Percentiles rank a stretch among this genome's conserved stretches.
These are phyloP conservation scores for Ormyrus rosae DNA, from an alignment of 2,888 invertebrate species.

Conservation along the genomic window DNA sequence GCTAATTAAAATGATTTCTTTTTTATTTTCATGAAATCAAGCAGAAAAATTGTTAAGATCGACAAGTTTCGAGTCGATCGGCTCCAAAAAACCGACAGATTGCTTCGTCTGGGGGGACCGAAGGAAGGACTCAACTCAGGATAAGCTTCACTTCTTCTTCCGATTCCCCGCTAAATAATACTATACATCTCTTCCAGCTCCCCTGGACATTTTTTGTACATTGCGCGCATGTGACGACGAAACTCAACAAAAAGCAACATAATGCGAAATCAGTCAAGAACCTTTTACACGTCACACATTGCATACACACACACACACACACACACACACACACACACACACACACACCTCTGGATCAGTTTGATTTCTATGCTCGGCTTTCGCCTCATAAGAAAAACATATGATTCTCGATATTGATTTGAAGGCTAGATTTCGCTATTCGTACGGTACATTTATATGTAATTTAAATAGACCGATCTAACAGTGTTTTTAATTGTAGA, in stretches of 20 bases:
- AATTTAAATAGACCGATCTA: slow-evolving; percentile 52
- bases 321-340: too few species aligned
- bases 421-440: slow-evolving; percentile 22
- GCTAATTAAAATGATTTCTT: slow-evolving; percentile 22
- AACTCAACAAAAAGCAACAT: slow-evolving; percentile 2
- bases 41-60: slow-evolving; percentile 51
- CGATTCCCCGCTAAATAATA: slow-evolving; percentile 41
- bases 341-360: slow-evolving; percentile 27
- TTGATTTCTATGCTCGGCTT: slow-evolving; percentile 40
- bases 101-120: slow-evolving; percentile 45
- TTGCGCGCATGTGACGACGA: slow-evolving; percentile 49
- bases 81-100: slow-evolving; percentile 50
- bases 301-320: too few species aligned
- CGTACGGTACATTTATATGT: slow-evolving; percentile 34
- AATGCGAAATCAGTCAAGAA: slow-evolving; percentile 32
- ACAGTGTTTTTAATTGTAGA: slow-evolving; percentile 51
- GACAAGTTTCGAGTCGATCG: slow-evolving; percentile 48
- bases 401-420: slow-evolving; percentile 15
- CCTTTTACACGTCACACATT: slow-evolving; percentile 27
- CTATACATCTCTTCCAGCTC: slow-evolving; percentile 53
- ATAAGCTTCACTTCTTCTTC: slow-evolving; percentile 52
- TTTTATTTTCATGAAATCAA: slow-evolving; percentile 50
- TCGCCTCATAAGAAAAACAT: slow-evolving; percentile 21
- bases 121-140: slow-evolving; percentile 48
- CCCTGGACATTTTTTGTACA: slow-evolving; percentile 55